A percentile compares a stretch with the other conserved stretches of the same genome.
These are phyloP conservation scores for Pseudorhombus dupliciocellatus DNA, from an alignment of 2,113 vertebrate genomes.

Conservation along the genomic window DNA sequence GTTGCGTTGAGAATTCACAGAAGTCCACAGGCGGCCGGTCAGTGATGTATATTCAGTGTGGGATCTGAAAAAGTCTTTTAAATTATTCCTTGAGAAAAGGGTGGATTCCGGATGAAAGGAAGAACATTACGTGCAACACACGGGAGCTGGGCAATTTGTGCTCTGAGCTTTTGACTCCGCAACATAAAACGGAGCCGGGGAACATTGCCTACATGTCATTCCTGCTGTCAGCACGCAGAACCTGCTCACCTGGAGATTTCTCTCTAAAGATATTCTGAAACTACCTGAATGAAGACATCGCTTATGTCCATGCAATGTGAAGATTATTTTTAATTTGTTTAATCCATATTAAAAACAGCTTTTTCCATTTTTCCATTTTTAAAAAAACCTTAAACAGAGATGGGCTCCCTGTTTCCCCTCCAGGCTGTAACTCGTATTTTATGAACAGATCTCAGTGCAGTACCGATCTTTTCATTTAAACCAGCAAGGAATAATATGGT, in stretches of 20 bases:
- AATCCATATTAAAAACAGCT: too few relatives aligned
- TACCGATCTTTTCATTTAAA: too few relatives aligned
- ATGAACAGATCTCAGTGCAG: too few relatives aligned
- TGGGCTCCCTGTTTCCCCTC: too few relatives aligned
- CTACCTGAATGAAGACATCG: neutral
- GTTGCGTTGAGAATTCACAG: neutral
- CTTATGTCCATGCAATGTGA: too few relatives aligned
- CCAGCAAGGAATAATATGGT: too few relatives aligned
- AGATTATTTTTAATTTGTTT: too few relatives aligned
- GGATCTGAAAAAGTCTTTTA: constrained; percentile 13
- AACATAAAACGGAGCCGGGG: constrained; percentile 2
- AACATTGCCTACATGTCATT: constrained; percentile 9
- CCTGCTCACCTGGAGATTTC: constrained; percentile 2
- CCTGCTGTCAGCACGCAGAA: neutral
- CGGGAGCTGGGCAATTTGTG: neutral
- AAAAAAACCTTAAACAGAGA: too few relatives aligned
- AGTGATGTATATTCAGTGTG: neutral
- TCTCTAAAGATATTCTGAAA: neutral
- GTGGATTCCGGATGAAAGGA: constrained; percentile 15
- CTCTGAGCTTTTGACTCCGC: constrained; percentile 17
- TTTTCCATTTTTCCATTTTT: too few relatives aligned
- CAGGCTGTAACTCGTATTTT: too few relatives aligned
- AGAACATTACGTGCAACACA: neutral
- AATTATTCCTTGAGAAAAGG: constrained; percentile 23
- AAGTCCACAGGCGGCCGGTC: constrained; percentile 1